Evolutionary conservation across 53 echinoderm and acorn worm species (phyloP), one percentile per base, ranked within the genome.

Genomic region (Holothuria scabra): DNA sequence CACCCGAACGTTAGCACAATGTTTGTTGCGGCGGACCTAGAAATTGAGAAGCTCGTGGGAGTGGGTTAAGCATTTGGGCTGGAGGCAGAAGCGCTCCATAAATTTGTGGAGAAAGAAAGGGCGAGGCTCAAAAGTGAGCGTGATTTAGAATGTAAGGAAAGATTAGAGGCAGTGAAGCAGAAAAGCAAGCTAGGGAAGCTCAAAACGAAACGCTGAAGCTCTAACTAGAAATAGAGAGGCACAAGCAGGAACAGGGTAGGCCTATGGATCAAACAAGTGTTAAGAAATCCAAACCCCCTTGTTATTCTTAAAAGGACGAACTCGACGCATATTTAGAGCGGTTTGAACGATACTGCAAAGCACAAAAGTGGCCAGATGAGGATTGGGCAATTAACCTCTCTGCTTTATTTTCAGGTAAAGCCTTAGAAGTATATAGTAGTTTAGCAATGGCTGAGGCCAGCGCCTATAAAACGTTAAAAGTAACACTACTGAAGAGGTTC

Each of bases 351-450:
- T 81, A 86, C 57, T 67, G 81, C 2, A 29, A 4, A 41, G 49
- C 49, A 0, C 66, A 65, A 28, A 61, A 61, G 18, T 86, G 87
- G 87, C 21, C 19, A 1, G 21, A 28, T 13, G 1, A 22, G 0
- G 65, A 48, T 23, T 86, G 87, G 87, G 87, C 81, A 46, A 56
- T 80, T 29, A 80, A 66, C 24, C 60, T 86, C 11, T 41, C 60
- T 19, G 22, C 81, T 0, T 48, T 80, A 25, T 59, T 86, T 16
- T 21, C 65, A 1, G 87, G 87, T 8, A 87, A 87, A 72, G 87
- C 66, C 0, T 20, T 87, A 22, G 24, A 41, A 21, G 83, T 41
- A 16, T 87, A 87, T 24, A 84, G 30, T 32, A 71, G 32, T 21
- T 12, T 87, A 33, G 41, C 56, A 59, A 19, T 22, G 0, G 24